Conservation (phyloP, 2,113 vertebrate genomes). For the Atherinomorus stipes region DNA sequence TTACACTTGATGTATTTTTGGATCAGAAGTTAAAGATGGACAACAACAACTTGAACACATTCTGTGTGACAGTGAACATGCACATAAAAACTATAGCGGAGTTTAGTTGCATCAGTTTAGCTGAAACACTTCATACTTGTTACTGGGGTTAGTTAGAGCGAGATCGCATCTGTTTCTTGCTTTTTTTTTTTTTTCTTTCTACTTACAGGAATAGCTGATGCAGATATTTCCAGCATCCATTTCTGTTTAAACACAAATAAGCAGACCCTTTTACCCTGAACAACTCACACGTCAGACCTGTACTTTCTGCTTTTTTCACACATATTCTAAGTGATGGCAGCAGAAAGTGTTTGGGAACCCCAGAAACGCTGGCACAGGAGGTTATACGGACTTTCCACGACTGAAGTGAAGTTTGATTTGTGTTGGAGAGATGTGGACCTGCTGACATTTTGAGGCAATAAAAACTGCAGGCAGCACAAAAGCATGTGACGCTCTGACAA, state of each 20-base stretch:
- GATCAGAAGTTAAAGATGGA: conserved; percentile 49
- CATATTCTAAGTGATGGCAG: background rate
- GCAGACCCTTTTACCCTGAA: conserved; percentile 8
- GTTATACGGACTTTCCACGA: background rate
- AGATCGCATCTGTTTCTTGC: background rate
- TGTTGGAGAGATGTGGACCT: background rate
- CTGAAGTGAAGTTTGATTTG: background rate
- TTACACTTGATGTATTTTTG: conserved; percentile 68
- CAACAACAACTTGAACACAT: conserved; percentile 39
- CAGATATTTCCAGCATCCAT: conserved; percentile 72
- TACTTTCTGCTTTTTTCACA: background rate
- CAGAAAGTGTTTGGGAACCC: background rate
- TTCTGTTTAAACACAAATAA: conserved; percentile 70
- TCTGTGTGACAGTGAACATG: conserved; percentile 10
- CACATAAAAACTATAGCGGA: background rate
- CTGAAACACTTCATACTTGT: conserved; percentile 46
- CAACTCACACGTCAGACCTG: background rate
- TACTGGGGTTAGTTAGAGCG: conserved; percentile 58
- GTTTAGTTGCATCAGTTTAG: conserved; percentile 26
- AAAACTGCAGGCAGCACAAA: background rate
- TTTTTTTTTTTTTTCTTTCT: background rate
- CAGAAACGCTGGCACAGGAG: background rate
- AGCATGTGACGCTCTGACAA: conserved; percentile 23
- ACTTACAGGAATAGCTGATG: conserved; percentile 78
- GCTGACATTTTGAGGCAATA: conserved; percentile 20